Evolutionary conservation across 2,888 invertebrate genomes (phyloP).

Genomic region (Sarcophaga rosellei): DNA sequence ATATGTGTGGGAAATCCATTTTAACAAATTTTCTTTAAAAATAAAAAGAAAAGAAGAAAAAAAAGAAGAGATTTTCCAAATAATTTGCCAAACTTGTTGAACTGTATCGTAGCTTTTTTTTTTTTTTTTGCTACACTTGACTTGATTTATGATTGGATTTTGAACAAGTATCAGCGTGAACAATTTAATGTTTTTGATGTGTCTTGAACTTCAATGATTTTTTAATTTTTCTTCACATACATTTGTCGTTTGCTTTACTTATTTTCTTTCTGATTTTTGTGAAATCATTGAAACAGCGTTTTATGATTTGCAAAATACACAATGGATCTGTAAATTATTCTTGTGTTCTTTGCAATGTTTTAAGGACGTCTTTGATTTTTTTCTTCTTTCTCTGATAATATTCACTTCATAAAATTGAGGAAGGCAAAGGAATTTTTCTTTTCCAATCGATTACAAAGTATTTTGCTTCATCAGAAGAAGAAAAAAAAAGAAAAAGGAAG

Average conservation of each 20-base stretch:
- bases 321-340: slow-evolving; percentile 45
- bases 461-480: slow-evolving; percentile 62
- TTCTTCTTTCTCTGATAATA: slow-evolving; percentile 11
- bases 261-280: neutral
- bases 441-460: slow-evolving; percentile 67
- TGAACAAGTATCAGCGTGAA: neutral
- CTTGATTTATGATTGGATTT: neutral
- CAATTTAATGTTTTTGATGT: slow-evolving; percentile 26
- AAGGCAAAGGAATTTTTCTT: slow-evolving; percentile 5
- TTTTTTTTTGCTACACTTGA: neutral
- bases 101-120: neutral
- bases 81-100: slow-evolving; percentile 33
- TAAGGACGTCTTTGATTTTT: slow-evolving; percentile 32
- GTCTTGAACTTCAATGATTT: slow-evolving; percentile 42
- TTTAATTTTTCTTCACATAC: neutral
- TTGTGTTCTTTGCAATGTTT: neutral
- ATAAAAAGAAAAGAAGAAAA: neutral
- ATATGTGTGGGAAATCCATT: neutral
- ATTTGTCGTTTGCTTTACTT: too few relatives aligned
- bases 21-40: neutral
- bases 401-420: slow-evolving; percentile 49
- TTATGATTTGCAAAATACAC: slow-evolving; percentile 42
- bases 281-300: slow-evolving; percentile 39
- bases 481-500: too few relatives aligned
- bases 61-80: neutral